These are phyloP conservation scores for Caenorhabditis japonica DNA, from an alignment of 2,888 invertebrate species.

Conservation along the genomic window DNA sequence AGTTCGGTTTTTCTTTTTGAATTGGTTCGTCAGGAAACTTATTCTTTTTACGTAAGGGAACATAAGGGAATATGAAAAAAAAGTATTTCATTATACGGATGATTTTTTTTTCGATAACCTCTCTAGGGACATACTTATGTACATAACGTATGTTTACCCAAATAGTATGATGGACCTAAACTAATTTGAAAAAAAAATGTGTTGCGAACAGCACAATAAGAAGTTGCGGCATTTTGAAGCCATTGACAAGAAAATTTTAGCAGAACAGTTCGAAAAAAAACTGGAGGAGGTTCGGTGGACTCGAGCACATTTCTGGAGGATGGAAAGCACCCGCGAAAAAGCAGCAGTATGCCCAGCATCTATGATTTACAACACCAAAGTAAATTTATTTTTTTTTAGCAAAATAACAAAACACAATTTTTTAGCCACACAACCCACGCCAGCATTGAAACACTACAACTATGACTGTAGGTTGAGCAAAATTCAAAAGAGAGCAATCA, in stretches of 20 bases:
- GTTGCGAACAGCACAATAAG: too few relatives aligned
- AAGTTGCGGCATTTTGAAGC: too few relatives aligned
- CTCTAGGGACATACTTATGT: too few relatives aligned
- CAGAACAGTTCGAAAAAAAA: conserved; percentile 73
- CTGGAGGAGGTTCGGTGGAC: conserved; percentile 65
- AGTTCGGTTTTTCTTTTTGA: too few relatives aligned
- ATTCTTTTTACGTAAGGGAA: too few relatives aligned
- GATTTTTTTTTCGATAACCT: too few relatives aligned
- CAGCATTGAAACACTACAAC: conserved; percentile 68
- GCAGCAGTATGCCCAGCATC: conserved; percentile 75
- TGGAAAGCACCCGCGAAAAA: conserved; percentile 61
- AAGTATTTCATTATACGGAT: too few relatives aligned
- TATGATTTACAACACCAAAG: conserved; percentile 64
- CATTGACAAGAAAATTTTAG: conserved; percentile 57
- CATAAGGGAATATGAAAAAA: too few relatives aligned
- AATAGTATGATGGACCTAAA: too few relatives aligned
- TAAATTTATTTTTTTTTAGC: conserved; percentile 10
- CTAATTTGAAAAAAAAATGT: too few relatives aligned
- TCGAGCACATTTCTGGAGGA: conserved; percentile 52
- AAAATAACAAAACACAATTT: conserved; percentile 6
- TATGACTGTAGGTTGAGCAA: conserved; percentile 74
- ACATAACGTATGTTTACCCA: too few relatives aligned
- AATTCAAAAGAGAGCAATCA: conserved; percentile 72
- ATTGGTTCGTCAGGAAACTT: too few relatives aligned
- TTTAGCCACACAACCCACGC: conserved; percentile 37